phyloP scores from a whole-genome alignment of 2,797 vertebrate genomes.

The Cossypha polioptera region DNA sequence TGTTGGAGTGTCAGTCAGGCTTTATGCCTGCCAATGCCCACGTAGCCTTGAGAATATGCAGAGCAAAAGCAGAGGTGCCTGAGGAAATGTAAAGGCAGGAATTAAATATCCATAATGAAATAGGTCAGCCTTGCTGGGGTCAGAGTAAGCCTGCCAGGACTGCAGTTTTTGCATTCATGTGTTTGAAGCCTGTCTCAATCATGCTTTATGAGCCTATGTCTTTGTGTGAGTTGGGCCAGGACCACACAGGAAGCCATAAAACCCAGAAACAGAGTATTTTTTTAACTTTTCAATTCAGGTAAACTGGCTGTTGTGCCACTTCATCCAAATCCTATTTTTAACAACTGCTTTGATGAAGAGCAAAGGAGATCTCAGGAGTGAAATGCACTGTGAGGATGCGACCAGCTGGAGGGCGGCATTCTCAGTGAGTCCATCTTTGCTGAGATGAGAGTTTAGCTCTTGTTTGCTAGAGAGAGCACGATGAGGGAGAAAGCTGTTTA shows the following conservation, averaged over 20 bases:
- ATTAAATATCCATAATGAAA: not conserved
- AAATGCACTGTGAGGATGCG: not conserved
- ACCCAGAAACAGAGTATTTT: not conserved
- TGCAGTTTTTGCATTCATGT: not conserved
- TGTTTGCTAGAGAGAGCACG: not conserved
- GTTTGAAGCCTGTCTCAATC: not conserved
- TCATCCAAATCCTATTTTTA: not conserved
- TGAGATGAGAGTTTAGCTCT: not conserved
- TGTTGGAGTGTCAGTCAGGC: not conserved
- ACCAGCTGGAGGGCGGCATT: not conserved
- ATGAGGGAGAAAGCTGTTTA: not conserved
- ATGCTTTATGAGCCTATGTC: not conserved
- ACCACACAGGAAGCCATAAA: not conserved
- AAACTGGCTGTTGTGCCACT: not conserved
- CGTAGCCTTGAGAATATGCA: fast-evolving
- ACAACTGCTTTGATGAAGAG: not conserved
- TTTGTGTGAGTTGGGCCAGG: not conserved
- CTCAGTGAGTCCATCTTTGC: not conserved
- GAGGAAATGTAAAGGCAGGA: not conserved
- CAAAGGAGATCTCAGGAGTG: not conserved
- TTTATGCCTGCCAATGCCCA: not conserved
- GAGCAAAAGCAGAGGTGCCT: not conserved
- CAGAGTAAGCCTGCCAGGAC: not conserved
- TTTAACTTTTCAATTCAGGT: not conserved
- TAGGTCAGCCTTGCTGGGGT: not conserved